Conservation (phyloP, 2,113 vertebrate genomes). For the Paramisgurnus dabryanus region DNA sequence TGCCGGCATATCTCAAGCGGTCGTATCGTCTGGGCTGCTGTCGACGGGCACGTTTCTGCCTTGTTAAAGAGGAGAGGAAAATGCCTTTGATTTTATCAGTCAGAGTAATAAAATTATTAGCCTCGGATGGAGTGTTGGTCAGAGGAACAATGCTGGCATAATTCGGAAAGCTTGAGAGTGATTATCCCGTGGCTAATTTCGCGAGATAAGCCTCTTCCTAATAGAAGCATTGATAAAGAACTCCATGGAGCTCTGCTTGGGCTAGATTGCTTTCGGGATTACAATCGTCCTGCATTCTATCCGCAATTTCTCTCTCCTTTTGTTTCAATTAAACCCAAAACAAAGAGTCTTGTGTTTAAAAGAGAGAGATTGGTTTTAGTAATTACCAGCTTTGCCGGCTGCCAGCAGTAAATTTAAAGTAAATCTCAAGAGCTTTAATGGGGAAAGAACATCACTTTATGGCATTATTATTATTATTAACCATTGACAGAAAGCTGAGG, state of each 20-base stretch:
- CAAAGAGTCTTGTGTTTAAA: constrained; percentile 60
- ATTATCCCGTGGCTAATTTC: constrained; percentile 55
- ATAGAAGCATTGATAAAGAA: constrained; percentile 53
- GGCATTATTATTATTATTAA: constrained; percentile 52
- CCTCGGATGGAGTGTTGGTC: constrained; percentile 47
- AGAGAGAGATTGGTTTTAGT: constrained; percentile 63
- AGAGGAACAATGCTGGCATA: constrained; percentile 50
- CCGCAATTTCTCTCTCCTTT: constrained; percentile 52
- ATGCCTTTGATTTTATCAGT: constrained; percentile 47
- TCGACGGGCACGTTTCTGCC: constrained; percentile 42
- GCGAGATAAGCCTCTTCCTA: constrained; percentile 46
- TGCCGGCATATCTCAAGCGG: not conserved
- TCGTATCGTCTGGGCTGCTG: constrained; percentile 19
- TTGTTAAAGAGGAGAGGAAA: constrained; percentile 45
- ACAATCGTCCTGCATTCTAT: constrained; percentile 55
- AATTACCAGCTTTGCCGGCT: constrained; percentile 68
- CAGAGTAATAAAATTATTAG: constrained; percentile 53
- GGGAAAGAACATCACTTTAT: constrained; percentile 61
- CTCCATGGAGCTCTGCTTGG: constrained; percentile 55
- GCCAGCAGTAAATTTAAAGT: constrained; percentile 54
- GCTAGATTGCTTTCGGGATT: constrained; percentile 60
- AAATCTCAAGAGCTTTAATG: constrained; percentile 64
- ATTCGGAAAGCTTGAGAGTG: constrained; percentile 47
- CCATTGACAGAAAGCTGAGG: constrained; percentile 53
- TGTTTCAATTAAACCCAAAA: constrained; percentile 63